These are phyloP conservation scores for Cyphomyrmex costatus DNA, from an alignment of 1,140 invertebrate species.

Conservation along the genomic window DNA sequence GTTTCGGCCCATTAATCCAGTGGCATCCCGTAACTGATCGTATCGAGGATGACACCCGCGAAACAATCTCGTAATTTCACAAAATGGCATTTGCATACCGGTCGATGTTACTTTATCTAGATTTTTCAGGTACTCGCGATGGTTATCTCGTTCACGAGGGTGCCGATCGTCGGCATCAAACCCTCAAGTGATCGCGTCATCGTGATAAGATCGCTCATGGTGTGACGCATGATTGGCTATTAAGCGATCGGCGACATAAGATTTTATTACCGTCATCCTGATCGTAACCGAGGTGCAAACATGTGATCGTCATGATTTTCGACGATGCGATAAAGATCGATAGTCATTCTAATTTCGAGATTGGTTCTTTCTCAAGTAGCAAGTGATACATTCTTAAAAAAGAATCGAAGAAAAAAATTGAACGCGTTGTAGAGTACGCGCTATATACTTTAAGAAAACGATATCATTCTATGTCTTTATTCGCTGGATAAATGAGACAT, in stretches of 20 bases:
- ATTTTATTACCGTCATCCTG: slow-evolving; percentile 16
- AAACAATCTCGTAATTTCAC: slow-evolving; percentile 31
- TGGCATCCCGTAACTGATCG: slow-evolving; percentile 12
- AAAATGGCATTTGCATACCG: slow-evolving; percentile 45
- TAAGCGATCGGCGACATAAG: slow-evolving; percentile 41
- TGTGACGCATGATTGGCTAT: slow-evolving; percentile 41
- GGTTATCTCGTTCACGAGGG: slow-evolving; percentile 11
- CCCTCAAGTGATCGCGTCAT: slow-evolving; percentile 21
- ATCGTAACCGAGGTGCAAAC: slow-evolving; percentile 38
- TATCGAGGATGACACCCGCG: slow-evolving; percentile 25
- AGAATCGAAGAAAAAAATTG: not conserved
- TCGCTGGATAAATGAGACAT: not conserved
- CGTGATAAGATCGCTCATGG: slow-evolving; percentile 28
- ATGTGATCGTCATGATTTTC: not conserved
- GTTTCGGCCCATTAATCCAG: slow-evolving; percentile 14
- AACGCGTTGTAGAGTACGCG: not conserved
- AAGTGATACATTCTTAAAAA: no score
- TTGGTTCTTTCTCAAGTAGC: not conserved
- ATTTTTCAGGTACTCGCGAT: slow-evolving; percentile 32
- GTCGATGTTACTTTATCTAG: slow-evolving; percentile 16
- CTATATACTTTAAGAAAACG: not conserved
- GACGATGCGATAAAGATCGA: slow-evolving; percentile 33
- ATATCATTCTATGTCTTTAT: not conserved
- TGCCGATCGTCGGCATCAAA: slow-evolving; percentile 1
- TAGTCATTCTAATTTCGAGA: not conserved